phyloP scores from a whole-genome alignment of 2,797 vertebrate species.

The Poeciliopsis turneri region DNA sequence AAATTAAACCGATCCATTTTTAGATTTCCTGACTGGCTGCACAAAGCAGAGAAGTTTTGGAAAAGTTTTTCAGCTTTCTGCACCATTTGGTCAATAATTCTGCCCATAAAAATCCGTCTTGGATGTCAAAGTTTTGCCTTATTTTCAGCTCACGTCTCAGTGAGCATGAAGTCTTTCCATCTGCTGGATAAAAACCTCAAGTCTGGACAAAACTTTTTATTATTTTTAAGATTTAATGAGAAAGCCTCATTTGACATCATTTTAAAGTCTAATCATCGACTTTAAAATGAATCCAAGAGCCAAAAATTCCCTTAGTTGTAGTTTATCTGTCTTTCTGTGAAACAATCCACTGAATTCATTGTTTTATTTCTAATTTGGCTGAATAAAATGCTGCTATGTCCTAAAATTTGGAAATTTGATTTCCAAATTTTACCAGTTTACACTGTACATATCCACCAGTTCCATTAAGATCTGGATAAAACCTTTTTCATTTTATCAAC shows the following conservation, averaged over 20 bases:
- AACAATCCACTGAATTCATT: background rate
- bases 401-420: background rate
- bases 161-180: slow-evolving; percentile 7
- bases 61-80: background rate
- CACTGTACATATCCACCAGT: background rate
- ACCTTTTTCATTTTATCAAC: too few relatives aligned
- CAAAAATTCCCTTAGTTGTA: background rate
- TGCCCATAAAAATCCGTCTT: slow-evolving; percentile 2
- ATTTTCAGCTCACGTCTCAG: background rate
- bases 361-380: background rate
- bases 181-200: slow-evolving; percentile 5
- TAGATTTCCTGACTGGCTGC: slow-evolving; percentile 3
- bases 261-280: background rate
- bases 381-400: background rate
- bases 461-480: background rate
- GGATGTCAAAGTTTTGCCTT: background rate
- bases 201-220: background rate
- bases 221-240: background rate
- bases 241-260: background rate
- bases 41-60: background rate
- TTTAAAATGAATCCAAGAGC: background rate
- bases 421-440: background rate
- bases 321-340: background rate
- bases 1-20: slow-evolving; percentile 2
- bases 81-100: slow-evolving; percentile 8